Evolutionary conservation across 2,797 vertebrate species (phyloP), one percentile per base, ranked within the genome.

Genomic region (Peromyscus attwateri): DNA sequence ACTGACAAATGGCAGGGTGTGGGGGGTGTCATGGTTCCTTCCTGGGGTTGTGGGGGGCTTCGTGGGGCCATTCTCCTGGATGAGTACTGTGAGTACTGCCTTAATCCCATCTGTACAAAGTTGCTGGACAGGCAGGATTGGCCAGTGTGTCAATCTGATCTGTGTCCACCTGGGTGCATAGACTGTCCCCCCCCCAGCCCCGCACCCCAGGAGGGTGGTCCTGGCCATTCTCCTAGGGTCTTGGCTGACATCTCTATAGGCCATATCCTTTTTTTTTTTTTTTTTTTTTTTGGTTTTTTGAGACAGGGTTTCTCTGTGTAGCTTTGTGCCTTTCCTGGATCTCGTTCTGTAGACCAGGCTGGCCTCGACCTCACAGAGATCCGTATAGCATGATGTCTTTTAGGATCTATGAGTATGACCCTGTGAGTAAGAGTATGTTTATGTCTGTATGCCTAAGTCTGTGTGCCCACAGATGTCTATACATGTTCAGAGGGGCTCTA

Each of bases 31-130:
- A 60, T 27, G 43, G 27, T 14, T 62, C 21, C 40, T 49, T 49
- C 31, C 60, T 37, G 14, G 21, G 19, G 43, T 14, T 62, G 11
- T 25, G 21, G 49, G 60, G 34, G 49, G 34, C 73, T 89, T 77
- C 87, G 43, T 84, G 40, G 40, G 43, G 12, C 81, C 25, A 40
- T 87, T 91, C 83, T 96, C 92, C 34, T 87, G 66, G 14, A 43
- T 46, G 23, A 43, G 73, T 8, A 64, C 23, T 43, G 43, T 77
- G 1, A 13, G 81, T 66, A 71, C 64, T 23, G 92, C 81, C 89
- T 40, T 75, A 79, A 79, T 73, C 27, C 21, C 46, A 17, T 43
- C 57, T 60, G 3, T 64, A n/a, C 57, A 31, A 60, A n/a, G 6
- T 55, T 23, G 14, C 10, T 13, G 1, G 90, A 52, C 9, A 29